Conservation (phyloP, 2,113 vertebrate species). For the Vicugna pacos region DNA sequence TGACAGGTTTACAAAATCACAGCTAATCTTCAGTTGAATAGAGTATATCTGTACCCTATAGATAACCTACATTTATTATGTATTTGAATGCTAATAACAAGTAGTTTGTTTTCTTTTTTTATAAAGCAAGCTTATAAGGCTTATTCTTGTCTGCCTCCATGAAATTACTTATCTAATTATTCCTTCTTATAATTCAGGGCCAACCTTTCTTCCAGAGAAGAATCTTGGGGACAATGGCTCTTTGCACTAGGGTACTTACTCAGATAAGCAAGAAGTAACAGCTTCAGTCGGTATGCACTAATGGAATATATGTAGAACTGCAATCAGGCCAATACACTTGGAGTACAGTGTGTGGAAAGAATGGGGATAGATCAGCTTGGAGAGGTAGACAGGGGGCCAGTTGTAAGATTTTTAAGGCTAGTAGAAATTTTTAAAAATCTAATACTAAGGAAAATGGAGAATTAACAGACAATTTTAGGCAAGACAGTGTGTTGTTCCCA, state of each 20-base stretch:
- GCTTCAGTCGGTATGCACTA: neutral
- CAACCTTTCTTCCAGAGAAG: neutral
- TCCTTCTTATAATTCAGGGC: neutral
- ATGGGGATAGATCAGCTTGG: neutral
- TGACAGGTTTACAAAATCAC: neutral
- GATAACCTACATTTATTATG: neutral
- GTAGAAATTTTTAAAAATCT: neutral
- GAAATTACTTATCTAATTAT: neutral
- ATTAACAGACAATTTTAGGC: neutral
- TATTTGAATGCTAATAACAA: neutral
- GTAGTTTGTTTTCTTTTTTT: neutral
- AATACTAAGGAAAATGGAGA: neutral
- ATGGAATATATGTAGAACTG: neutral
- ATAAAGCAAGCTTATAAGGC: neutral
- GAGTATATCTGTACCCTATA: neutral
- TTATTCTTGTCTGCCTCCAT: neutral
- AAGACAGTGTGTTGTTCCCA: neutral
- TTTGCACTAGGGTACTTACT: neutral
- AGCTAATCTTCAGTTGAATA: neutral
- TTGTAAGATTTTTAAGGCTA: neutral
- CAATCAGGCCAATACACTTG: neutral
- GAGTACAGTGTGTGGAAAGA: neutral
- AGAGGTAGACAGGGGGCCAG: neutral
- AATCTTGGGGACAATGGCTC: neutral
- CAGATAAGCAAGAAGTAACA: neutral